Base-by-base conservation (phyloP, 2,797 vertebrate genomes). In the Tauraco hartlaubi region DNA sequence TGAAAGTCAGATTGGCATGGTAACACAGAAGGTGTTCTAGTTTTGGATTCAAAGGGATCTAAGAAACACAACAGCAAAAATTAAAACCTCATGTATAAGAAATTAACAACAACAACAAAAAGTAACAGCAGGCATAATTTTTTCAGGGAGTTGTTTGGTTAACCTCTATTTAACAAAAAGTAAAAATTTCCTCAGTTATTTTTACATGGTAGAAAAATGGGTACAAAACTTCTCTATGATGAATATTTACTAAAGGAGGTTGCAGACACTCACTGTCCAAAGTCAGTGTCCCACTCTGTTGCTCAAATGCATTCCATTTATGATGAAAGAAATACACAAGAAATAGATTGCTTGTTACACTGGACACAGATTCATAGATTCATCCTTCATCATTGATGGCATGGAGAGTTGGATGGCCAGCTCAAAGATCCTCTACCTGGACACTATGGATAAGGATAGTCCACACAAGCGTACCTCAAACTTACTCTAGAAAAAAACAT, bases 1-100 rank as follows among this genome's bases (percentile, higher is more conserved):
- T 90, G 66, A 64, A 92, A 85, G 56, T 92, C 83, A 59, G 64
- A 94, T 87, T 96, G 92, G 35, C 87, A 89, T 58, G 84, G 56
- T n/a, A 91, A 86, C 55, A 87, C 81, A 83, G 76, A 61, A 85
- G 69, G 80, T 74, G 54, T 37, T 81, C 64, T 79, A 6, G 6
- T 41, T 91, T 83, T 77, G 59, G 54, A 78, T 73, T 88, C 43
- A 49, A 74, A 72, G 43, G 73, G 56, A 77, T 78, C 41, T 44
- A 37, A 76, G 46, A 80, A 84, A 7, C 46, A 85, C 28, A 80
- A 71, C 29, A 48, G 31, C n/a, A 72, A 94, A 97, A 94, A 94
- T 83, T 95, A 87, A 93, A 94, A 82, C 5, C 46, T 35, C 1
- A 0, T n/a, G 11, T 73, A 13, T 61, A 48, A 67, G 44, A 96